Conservation (phyloP, 2,113 vertebrate species). For the Solea solea region DNA sequence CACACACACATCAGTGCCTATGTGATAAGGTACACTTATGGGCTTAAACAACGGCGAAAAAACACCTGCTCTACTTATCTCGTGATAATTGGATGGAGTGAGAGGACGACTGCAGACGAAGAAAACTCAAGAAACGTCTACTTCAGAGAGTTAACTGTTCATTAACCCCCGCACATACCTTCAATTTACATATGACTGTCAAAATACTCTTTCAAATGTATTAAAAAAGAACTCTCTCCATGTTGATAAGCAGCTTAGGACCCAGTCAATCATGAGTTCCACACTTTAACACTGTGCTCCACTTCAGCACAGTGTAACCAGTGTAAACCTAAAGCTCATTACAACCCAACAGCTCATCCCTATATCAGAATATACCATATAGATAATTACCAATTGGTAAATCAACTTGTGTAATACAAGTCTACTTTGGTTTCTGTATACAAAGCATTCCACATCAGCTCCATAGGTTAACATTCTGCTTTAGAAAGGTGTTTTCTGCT, state of each 20-base stretch:
- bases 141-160: conserved; percentile 37
- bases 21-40: background rate
- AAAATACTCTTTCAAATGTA: conserved; percentile 60
- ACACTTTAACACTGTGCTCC: conserved; percentile 1
- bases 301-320: conserved; percentile 14
- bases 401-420: background rate
- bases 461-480: no score
- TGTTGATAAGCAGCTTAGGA: conserved; percentile 72
- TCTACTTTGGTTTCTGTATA: no score
- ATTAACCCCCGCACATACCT: conserved; percentile 27
- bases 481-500: no score
- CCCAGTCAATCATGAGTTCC: conserved; percentile 64
- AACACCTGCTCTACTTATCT: conserved; percentile 10
- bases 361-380: conserved; percentile 5
- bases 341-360: conserved; percentile 6
- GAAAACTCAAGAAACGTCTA: conserved; percentile 29
- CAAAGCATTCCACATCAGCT: no score
- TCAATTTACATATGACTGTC: conserved; percentile 45
- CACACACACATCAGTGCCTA: background rate
- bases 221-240: conserved; percentile 73
- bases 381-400: conserved; percentile 9
- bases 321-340: conserved; percentile 22
- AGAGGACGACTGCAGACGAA: conserved; percentile 1
- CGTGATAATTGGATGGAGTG: conserved; percentile 13
- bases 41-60: background rate